Base-by-base conservation (phyloP, 2,113 vertebrate genomes). In the Bostrychus sinensis region DNA sequence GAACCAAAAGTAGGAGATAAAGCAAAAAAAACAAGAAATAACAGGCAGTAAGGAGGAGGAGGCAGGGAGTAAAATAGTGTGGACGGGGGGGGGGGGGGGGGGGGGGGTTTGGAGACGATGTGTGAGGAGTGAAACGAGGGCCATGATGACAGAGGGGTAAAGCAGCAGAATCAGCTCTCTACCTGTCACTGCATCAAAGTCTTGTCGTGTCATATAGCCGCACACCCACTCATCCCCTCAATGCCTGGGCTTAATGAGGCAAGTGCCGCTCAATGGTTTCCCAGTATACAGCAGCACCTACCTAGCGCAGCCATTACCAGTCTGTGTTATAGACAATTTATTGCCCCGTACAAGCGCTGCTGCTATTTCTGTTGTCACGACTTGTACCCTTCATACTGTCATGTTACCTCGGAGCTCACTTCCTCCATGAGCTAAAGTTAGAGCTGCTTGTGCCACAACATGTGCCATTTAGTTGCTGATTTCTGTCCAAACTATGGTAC, bases 231-330 rank as follows among this genome's bases (percentile, higher is more conserved):
- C 79, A 69, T 86, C 77, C 75, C 58, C 60, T 79, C 82, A 74
- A 74, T 86, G 66, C 72, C 63, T 86, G 77, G 75, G 72, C 85
- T 79, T 90, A 91, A 92, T 91, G 90, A 93, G 87, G 75, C 88
- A 83, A 84, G 77, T 75, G 80, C 70, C 66, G 79, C 71, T 82
- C 78, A 60, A 75, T 82, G 70, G 77, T 65, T 79, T 48, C 45
- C 53, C 19, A 1, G 55, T 73, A 66, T 20, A 56, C 66, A 63
- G 37, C 67, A 54, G 60, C 68, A 66, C 78, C 57, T 51, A n/a
- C 48, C 62, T 82, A 71, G 62, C 50, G 64, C 32, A 82, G 51
- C 70, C 60, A 69, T 86, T 77, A 60, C 12, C 64, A 68, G 70
- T 43, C 57, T 69, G 39, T 28, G 53, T 83, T 84, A 77, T 59